A percentile compares a stretch with the other conserved stretches of the same genome.
These are phyloP conservation scores for Diabrotica balteata DNA, from an alignment of 2,888 invertebrate genomes.

Conservation along the genomic window DNA sequence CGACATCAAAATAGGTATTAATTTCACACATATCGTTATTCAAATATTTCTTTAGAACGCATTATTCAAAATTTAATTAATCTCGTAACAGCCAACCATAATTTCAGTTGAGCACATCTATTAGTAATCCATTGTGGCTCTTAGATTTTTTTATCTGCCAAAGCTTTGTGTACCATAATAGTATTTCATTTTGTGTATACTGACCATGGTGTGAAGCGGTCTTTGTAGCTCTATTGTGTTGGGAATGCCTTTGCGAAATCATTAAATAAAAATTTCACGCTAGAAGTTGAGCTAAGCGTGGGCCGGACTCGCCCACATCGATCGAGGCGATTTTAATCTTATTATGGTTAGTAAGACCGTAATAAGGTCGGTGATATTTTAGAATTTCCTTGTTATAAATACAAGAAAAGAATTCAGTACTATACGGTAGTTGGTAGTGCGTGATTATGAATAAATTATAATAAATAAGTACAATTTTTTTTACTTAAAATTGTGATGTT, in stretches of 20 bases:
- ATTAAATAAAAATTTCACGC: conserved; percentile 43
- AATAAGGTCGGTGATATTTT: no score
- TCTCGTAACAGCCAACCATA: conserved; percentile 22
- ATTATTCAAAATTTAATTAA: conserved; percentile 33
- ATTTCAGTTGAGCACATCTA: conserved; percentile 36
- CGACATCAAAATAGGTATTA: conserved; percentile 17
- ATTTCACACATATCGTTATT: conserved; percentile 21
- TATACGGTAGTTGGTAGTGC: no score
- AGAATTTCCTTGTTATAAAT: no score
- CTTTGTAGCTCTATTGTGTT: conserved; percentile 35
- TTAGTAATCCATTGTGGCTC: conserved; percentile 37
- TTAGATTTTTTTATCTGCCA: conserved; percentile 33
- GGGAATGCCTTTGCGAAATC: conserved; percentile 39
- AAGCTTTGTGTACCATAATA: conserved; percentile 37
- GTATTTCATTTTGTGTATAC: conserved; percentile 37
- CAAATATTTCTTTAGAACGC: conserved; percentile 14
- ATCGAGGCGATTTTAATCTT: conserved; percentile 21
- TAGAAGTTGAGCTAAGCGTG: conserved; percentile 33
- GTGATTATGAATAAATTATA: no score
- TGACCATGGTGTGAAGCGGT: conserved; percentile 30
- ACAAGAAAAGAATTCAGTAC: no score
- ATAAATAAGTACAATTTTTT: no score
- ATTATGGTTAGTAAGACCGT: no score
- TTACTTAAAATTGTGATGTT: no score
- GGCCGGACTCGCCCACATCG: conserved; percentile 35